phyloP scores from a whole-genome alignment of 2,113 vertebrate genomes.

The Brachypodius melanocephalos region DNA sequence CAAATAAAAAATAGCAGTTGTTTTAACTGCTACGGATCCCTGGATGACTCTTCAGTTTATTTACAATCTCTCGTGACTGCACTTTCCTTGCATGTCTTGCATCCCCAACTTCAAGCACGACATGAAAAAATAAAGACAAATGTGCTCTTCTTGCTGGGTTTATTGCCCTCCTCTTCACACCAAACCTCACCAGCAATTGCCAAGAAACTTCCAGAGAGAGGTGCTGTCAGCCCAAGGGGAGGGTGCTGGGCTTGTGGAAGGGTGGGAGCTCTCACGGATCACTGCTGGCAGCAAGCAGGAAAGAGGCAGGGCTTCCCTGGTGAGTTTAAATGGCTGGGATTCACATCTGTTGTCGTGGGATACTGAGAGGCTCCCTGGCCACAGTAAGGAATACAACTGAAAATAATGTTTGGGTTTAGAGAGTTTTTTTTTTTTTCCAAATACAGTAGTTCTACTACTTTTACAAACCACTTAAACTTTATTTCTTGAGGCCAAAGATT shows the following conservation, averaged over 20 bases:
- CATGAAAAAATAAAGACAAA: background rate
- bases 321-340: background rate
- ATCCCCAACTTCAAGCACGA: background rate
- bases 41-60: background rate
- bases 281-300: background rate
- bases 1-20: constrained; percentile 5
- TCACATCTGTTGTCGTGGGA: background rate
- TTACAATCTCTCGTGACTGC: background rate
- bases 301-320: background rate
- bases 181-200: background rate
- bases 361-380: background rate
- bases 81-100: background rate
- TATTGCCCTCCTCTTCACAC: background rate
- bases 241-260: background rate
- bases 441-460: background rate
- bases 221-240: background rate
- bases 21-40: constrained; percentile 11
- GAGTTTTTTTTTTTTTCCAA: background rate
- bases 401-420: background rate
- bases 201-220: background rate
- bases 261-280: background rate
- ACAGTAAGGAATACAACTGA: background rate
- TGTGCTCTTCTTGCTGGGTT: background rate
- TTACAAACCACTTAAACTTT: background rate
- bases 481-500: constrained; percentile 8